A percentile compares a stretch with the other conserved stretches of the same genome.
Conservation (phyloP, 2,797 vertebrate genomes). For the Hapalemur alaotrensis region DNA sequence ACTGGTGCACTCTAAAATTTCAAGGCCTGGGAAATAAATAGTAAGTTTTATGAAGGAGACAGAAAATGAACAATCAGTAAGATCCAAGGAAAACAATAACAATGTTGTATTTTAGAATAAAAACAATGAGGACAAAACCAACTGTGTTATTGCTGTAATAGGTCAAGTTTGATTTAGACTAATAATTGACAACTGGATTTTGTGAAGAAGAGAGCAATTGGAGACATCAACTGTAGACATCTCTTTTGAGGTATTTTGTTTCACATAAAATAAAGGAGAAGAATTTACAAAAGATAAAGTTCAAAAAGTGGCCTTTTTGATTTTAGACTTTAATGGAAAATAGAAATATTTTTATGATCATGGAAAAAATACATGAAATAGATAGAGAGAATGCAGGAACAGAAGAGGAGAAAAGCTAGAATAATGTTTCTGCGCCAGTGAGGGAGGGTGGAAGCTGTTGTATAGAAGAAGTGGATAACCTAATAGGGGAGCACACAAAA, state of each 20-base stretch:
- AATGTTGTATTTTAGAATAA: not conserved
- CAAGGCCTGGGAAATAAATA: not conserved
- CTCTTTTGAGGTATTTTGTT: not conserved
- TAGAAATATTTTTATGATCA: not conserved
- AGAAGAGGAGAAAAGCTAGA: not conserved
- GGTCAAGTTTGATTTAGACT: not conserved
- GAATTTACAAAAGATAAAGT: not conserved
- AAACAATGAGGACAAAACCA: not conserved
- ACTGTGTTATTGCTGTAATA: not conserved
- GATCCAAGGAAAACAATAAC: not conserved
- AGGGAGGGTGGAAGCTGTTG: not conserved
- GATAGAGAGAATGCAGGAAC: not conserved
- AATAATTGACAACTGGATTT: not conserved
- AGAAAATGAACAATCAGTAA: not conserved
- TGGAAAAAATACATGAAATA: not conserved
- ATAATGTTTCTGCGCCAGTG: not conserved
- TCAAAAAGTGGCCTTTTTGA: not conserved
- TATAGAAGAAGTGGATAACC: too few species aligned
- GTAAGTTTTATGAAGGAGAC: not conserved
- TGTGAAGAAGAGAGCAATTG: not conserved
- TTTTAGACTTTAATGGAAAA: not conserved
- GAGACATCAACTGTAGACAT: not conserved
- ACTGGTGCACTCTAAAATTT: not conserved
- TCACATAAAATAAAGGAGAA: not conserved
- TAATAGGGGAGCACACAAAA: not conserved